Percentiles rank a stretch among this genome's conserved stretches.
phyloP scores from a whole-genome alignment of 2,888 invertebrate species.

The Mesopsocus fuscifrons region DNA sequence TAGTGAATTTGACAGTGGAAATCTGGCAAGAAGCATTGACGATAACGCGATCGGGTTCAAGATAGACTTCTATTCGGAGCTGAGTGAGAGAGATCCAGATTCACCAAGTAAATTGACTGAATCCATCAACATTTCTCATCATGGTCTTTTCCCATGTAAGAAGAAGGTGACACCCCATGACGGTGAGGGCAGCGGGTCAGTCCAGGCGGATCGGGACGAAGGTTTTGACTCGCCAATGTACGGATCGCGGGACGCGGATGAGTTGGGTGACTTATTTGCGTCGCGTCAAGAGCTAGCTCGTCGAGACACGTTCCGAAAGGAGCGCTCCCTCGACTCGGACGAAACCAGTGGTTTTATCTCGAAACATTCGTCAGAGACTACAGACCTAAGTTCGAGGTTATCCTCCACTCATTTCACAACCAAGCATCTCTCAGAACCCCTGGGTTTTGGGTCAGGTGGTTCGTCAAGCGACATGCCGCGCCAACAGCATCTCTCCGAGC shows the following conservation, averaged over 20 bases:
- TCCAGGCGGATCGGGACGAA: no score
- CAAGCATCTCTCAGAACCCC: slow-evolving; percentile 5
- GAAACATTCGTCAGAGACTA: slow-evolving; percentile 8
- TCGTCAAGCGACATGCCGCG: neutral
- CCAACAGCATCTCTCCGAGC: slow-evolving; percentile 3
- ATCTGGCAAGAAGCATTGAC: neutral
- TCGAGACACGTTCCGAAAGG: slow-evolving; percentile 1
- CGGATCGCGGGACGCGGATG: slow-evolving; percentile 1
- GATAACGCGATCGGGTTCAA: neutral
- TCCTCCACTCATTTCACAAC: slow-evolving; percentile 1
- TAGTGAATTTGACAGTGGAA: neutral
- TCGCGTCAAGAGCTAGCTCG: neutral
- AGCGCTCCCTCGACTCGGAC: slow-evolving; percentile 6
- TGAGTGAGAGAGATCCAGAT: neutral
- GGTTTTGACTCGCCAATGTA: no score
- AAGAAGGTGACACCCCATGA: no score
- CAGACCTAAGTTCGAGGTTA: slow-evolving; percentile 5
- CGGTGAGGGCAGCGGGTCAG: no score
- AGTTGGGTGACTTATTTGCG: slow-evolving; percentile 1
- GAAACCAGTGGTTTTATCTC: slow-evolving; percentile 5
- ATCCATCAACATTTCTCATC: no score
- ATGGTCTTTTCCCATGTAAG: no score
- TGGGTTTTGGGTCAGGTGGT: slow-evolving; percentile 3
- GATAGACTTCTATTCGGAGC: neutral
- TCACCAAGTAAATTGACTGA: neutral